A percentile compares a stretch with the other conserved stretches of the same genome.
Evolutionary conservation across 37 sponge, comb jelly and placozoan genomes (phyloP).

Genomic region (Cladorhizidae sp.): DNA sequence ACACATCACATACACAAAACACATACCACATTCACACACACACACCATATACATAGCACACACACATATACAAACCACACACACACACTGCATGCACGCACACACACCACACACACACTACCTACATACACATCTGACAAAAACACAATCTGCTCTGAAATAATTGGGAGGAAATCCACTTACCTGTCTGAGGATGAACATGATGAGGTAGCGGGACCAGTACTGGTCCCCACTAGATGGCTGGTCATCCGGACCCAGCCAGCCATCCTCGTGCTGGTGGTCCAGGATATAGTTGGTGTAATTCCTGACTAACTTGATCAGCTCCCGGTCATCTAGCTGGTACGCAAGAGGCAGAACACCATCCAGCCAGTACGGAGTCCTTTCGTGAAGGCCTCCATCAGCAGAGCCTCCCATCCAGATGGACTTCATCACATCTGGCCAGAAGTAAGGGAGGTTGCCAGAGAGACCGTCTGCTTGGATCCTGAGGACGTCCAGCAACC

Average conservation of each 20-base stretch:
- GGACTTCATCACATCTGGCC: conserved; percentile 77
- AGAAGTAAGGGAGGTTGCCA: conserved; percentile 71
- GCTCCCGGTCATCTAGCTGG: conserved; percentile 53
- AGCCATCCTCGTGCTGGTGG: conserved; percentile 62
- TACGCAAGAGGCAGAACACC: conserved; percentile 81
- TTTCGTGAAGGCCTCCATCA: conserved; percentile 69
- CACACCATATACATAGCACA: no score
- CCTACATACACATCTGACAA: no score
- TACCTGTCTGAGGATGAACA: conserved; percentile 47
- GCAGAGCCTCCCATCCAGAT: conserved; percentile 73
- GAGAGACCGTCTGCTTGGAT: conserved; percentile 72
- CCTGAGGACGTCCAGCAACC: conserved; percentile 58
- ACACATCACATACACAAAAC: no score
- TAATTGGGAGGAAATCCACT: no score
- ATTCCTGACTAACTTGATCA: conserved; percentile 27
- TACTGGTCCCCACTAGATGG: conserved; percentile 63
- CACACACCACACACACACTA: no score
- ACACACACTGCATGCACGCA: no score
- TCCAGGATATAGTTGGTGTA: conserved; percentile 64
- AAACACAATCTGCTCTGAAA: no score
- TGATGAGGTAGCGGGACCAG: conserved; percentile 76
- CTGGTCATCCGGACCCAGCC: conserved; percentile 71
- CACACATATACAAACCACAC: no score
- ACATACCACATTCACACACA: no score
- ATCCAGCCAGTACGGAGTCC: conserved; percentile 84